Base-by-base conservation (phyloP, 2,113 vertebrate genomes). In the Labeo catla region DNA sequence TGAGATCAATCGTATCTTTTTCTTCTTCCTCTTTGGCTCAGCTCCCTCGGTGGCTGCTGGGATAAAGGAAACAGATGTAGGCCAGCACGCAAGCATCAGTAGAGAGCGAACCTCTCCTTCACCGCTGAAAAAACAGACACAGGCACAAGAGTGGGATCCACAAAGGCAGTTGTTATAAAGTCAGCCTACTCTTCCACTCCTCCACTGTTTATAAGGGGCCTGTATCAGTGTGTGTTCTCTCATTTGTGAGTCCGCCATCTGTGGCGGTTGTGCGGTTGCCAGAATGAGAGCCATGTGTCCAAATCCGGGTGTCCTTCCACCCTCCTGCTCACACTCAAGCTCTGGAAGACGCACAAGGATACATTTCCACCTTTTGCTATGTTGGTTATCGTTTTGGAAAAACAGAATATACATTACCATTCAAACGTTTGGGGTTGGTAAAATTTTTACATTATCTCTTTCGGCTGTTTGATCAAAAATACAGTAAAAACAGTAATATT, bases 231-330 rank as follows among this genome's bases (percentile, higher is more conserved):
- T 88, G 84, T 88, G 86, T 91, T 89, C 88, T 84, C 86, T 88
- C 85, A 68, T 78, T 90, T 89, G 89, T 84, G 86, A 65, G 87
- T 83, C 86, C 85, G 86, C 93, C 94, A 93, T 94, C 93, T 94
- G 93, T 91, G 90, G 84, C 47, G 72, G 77, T 81, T 8, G 83
- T 87, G 86, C 61, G 81, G 85, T 88, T 92, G 93, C 92, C 94
- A 95, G 84, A 68, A 59, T 76, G 88, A 66, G 23, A 23, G 81
- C 89, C 84, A 88, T 91, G 76, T 45, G 15, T 92, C 91, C 91
- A 93, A 90, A 86, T 90, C 86, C 86, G 86, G 49, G 83, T 84
- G 86, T 92, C 86, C 86, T 91, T 92, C 76, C 84, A 87, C 88
- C 86, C 87, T 88, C 50, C 87, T 89, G 86, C 87, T 72, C 85